Evolutionary conservation across 2,888 invertebrate genomes (phyloP), one percentile per base, ranked within the genome.

Genomic region (Leptinotarsa haldemani): DNA sequence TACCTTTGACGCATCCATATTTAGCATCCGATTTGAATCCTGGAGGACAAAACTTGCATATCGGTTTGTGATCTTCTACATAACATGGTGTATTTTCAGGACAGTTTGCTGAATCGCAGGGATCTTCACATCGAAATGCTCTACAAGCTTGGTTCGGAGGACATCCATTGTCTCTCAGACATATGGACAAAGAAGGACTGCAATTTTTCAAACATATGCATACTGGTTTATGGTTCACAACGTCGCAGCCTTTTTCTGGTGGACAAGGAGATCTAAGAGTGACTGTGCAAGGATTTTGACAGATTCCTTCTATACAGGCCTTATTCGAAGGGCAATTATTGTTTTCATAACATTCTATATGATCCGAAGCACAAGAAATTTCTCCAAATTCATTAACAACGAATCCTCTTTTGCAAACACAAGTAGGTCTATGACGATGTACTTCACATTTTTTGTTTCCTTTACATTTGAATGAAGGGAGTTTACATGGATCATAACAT

Each of bases 1-100:
- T 97, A 97, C 97, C 96, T 96, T 96, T 95, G 90, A 95, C 93
- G 92, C 97, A 97, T 94, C 96, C 96, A 90, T 94, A 94, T 91
- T 93, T 93, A 87, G 94, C 92, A 90, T 97, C 96, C 89, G 95
- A 94, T 90, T 93, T 93, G 92, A 94, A 97, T 90, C 96, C 97
- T 89, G 92, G 92, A 87, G 97, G 96, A 91, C 97, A 97, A 92
- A 95, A 96, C 93, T 96, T 95, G 94, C 97, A 97, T 89, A 95
- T 93, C 83, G 97, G 94, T 90, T 94, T 95, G 91, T 97, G 97
- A 89, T 96, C 95, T 92, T 96, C 95, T 84, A 96, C 96, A 89
- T 94, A 94, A 90, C 97, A 97, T 84, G 97, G 96, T 82, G 95
- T 94, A 86, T 93, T 92, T 83, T 92, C 91, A 84, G 94, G 94